Evolutionary conservation across 2,113 vertebrate genomes (phyloP).

Genomic region (Heterocephalus glaber): DNA sequence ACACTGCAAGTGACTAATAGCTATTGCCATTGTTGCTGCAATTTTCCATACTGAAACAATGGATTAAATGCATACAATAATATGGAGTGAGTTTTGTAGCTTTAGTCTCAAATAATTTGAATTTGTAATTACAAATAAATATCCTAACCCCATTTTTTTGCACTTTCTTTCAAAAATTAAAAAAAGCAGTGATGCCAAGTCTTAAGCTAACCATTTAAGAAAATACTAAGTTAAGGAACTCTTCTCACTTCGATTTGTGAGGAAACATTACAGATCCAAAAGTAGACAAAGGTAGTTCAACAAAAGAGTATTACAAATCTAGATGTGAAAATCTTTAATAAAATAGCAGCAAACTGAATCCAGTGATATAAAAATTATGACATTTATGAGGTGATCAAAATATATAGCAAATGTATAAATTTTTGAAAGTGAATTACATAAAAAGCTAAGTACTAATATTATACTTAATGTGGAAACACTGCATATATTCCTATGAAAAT

Average conservation of each 20-base stretch:
- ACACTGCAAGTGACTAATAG: background rate
- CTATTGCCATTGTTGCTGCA: background rate
- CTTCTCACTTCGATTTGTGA: background rate
- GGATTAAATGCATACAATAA: background rate
- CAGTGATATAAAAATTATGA: background rate
- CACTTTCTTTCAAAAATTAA: background rate
- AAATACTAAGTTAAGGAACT: background rate
- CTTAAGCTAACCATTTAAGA: background rate
- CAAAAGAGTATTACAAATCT: background rate
- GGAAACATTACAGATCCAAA: background rate
- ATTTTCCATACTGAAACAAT: background rate
- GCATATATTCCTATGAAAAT: background rate
- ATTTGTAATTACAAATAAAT: background rate
- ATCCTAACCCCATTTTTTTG: background rate
- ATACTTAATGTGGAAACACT: background rate
- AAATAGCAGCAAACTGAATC: background rate
- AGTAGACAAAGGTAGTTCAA: background rate
- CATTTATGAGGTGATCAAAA: background rate
- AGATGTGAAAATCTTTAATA: background rate
- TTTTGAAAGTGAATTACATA: background rate
- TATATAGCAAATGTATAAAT: background rate
- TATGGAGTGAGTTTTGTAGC: background rate
- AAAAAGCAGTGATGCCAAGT: background rate
- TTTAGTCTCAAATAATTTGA: background rate
- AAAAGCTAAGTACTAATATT: background rate